These are phyloP conservation scores for Whitmania pigra DNA, from an alignment of 1,140 invertebrate species.

Conservation along the genomic window DNA sequence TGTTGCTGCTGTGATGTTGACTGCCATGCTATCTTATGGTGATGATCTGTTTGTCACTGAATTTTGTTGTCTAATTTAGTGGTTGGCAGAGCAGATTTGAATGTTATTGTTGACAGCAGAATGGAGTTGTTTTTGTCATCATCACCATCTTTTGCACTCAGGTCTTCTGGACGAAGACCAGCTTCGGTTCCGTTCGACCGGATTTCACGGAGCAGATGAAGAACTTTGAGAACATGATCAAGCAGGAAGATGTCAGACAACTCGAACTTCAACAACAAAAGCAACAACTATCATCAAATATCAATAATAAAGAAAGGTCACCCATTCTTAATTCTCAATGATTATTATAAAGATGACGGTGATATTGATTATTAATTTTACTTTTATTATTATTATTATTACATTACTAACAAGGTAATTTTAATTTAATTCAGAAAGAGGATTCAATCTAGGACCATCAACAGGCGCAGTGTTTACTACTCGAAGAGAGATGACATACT, in stretches of 20 bases:
- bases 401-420: neutral
- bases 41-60: too few relatives aligned
- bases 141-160: neutral
- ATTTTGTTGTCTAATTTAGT: too few relatives aligned
- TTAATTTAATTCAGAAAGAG: neutral
- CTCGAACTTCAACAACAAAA: neutral
- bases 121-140: too few relatives aligned
- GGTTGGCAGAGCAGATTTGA: too few relatives aligned
- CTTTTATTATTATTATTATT: neutral
- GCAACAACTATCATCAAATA: neutral
- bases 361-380: too few relatives aligned
- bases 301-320: neutral
- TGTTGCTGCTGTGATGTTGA: too few relatives aligned
- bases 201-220: slow-evolving; percentile 3
- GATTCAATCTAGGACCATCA: neutral
- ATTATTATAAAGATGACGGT: too few relatives aligned
- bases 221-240: slow-evolving; percentile 10
- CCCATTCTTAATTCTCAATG: neutral
- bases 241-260: neutral
- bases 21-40: too few relatives aligned
- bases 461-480: slow-evolving; percentile 4
- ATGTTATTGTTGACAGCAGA: too few relatives aligned
- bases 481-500: slow-evolving; percentile 1
- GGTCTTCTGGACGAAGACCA: neutral
- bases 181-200: neutral